phyloP scores from a whole-genome alignment of 2,888 invertebrate genomes.

The Archips crataeganus region DNA sequence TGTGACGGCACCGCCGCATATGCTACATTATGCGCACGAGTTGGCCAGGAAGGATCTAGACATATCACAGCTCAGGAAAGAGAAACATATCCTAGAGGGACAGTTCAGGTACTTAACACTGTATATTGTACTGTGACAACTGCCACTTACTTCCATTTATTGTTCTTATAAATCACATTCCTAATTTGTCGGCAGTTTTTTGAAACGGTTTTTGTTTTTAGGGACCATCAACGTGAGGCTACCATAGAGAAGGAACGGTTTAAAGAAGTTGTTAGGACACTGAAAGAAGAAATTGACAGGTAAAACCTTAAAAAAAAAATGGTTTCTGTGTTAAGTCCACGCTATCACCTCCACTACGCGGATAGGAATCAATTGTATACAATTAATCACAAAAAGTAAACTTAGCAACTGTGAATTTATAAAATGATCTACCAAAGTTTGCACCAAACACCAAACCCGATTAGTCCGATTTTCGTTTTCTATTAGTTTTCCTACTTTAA shows the following conservation, averaged over 20 bases:
- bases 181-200: neutral
- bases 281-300: constrained; percentile 89
- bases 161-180: too few species aligned
- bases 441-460: too few species aligned
- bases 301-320: constrained; percentile 50
- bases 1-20: constrained; percentile 88
- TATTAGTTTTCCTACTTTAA: too few species aligned
- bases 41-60: constrained; percentile 92
- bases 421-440: too few species aligned
- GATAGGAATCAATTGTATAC: too few species aligned
- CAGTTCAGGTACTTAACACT: constrained; percentile 62
- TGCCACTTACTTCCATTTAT: too few species aligned
- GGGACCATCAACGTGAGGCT: constrained; percentile 78
- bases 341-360: too few species aligned
- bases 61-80: constrained; percentile 89
- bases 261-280: constrained; percentile 81
- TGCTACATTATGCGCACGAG: constrained; percentile 94
- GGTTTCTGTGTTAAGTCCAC: too few species aligned
- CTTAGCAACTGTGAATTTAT: too few species aligned
- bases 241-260: constrained; percentile 82
- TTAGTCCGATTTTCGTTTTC: too few species aligned
- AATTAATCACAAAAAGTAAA: too few species aligned
- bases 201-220: constrained; percentile 44
- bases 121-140: neutral
- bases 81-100: constrained; percentile 88